Percentiles rank a stretch among this genome's conserved stretches.
phyloP scores from a whole-genome alignment of 2,888 invertebrate species.

The Hyposoter dolosus region DNA sequence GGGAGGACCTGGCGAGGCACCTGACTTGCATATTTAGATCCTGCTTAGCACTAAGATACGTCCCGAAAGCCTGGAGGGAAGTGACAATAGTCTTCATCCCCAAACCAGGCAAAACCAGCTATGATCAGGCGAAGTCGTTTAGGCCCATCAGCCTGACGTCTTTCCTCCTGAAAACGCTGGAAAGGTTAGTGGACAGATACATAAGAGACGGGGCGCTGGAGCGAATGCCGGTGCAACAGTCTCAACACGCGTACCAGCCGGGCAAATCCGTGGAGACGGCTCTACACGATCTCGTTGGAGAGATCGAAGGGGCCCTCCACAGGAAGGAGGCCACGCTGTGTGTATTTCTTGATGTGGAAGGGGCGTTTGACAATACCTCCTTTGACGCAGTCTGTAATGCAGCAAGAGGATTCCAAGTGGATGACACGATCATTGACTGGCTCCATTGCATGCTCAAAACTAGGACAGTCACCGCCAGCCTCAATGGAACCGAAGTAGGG shows the following conservation, averaged over 20 bases:
- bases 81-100: too few species aligned
- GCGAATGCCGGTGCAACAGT: too few species aligned
- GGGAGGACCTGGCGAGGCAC: neutral
- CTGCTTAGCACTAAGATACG: constrained; percentile 44
- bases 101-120: too few species aligned
- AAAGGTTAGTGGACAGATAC: too few species aligned
- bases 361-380: constrained; percentile 55
- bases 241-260: too few species aligned
- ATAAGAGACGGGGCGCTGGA: too few species aligned
- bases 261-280: too few species aligned
- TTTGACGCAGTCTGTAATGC: constrained; percentile 21
- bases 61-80: constrained; percentile 50
- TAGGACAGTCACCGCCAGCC: constrained; percentile 15
- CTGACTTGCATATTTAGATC: constrained; percentile 20
- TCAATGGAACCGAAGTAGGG: constrained; percentile 10
- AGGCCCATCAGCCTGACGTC: too few species aligned
- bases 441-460: constrained; percentile 30
- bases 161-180: too few species aligned
- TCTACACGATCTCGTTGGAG: constrained; percentile 54
- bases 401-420: constrained; percentile 6
- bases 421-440: constrained; percentile 31
- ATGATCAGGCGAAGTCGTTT: too few species aligned
- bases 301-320: constrained; percentile 53
- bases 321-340: constrained; percentile 33
- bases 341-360: constrained; percentile 64